Conservation (phyloP, 2,888 invertebrate species). For the Ganaspis brasiliensis region DNA sequence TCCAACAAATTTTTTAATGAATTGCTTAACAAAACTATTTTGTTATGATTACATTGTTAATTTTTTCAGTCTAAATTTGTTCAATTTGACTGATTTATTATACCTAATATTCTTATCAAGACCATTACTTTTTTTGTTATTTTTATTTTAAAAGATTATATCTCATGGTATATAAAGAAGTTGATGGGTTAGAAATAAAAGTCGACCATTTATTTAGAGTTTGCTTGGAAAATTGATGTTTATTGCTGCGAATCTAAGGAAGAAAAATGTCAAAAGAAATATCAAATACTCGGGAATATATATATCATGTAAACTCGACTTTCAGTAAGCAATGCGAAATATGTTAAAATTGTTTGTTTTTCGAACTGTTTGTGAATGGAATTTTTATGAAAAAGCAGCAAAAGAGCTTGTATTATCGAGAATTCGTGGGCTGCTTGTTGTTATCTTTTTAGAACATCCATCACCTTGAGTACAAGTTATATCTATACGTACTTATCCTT, state of each 20-base stretch:
- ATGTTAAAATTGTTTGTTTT: neutral
- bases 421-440: slow-evolving; percentile 29
- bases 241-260: neutral
- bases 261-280: slow-evolving; percentile 15
- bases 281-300: neutral
- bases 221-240: neutral
- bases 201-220: neutral
- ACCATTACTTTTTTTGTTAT: too few relatives aligned
- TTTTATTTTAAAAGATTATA: too few relatives aligned
- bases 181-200: neutral
- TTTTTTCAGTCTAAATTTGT: too few relatives aligned
- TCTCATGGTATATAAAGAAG: neutral
- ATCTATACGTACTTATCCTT: slow-evolving; percentile 11
- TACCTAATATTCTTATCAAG: too few relatives aligned
- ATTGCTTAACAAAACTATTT: too few relatives aligned
- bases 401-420: slow-evolving; percentile 2
- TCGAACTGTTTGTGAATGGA: neutral
- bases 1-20: too few relatives aligned
- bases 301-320: slow-evolving; percentile 10
- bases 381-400: neutral
- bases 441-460: slow-evolving; percentile 15
- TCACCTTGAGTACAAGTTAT: slow-evolving; percentile 24
- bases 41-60: too few relatives aligned
- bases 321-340: neutral
- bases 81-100: too few relatives aligned